These are phyloP conservation scores for Drosophila anomalata DNA, from an alignment of 2,888 invertebrate genomes.

Conservation along the genomic window DNA sequence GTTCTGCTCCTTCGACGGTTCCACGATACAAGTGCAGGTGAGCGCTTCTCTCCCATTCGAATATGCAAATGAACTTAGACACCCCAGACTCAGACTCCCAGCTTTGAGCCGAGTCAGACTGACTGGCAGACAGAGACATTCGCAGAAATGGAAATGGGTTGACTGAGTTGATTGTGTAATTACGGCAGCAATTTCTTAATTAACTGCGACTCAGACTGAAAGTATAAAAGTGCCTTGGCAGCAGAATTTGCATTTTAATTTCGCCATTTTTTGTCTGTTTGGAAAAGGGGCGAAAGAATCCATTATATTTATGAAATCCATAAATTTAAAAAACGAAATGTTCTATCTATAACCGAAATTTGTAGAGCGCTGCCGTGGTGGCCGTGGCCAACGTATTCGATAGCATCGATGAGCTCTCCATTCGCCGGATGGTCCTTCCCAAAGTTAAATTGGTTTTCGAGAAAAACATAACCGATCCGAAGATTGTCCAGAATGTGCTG, in stretches of 20 bases:
- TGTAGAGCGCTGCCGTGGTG: constrained; percentile 93
- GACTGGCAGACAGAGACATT: constrained; percentile 3
- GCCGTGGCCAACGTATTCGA: constrained; percentile 94
- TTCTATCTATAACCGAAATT: neutral
- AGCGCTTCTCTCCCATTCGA: constrained; percentile 50
- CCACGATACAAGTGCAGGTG: constrained; percentile 95
- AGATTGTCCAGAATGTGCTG: constrained; percentile 91
- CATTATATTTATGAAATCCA: constrained; percentile 11
- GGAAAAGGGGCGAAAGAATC: constrained; percentile 4
- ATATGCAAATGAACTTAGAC: constrained; percentile 63
- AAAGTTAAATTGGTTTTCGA: constrained; percentile 93
- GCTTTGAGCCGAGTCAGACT: neutral
- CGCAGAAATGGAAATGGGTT: constrained; percentile 47
- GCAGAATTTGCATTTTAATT: constrained; percentile 35
- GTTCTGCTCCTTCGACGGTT: constrained; percentile 93
- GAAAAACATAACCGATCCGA: constrained; percentile 91
- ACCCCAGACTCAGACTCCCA: neutral
- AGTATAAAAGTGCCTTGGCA: constrained; percentile 50
- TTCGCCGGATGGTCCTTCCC: constrained; percentile 91
- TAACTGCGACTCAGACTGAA: constrained; percentile 57
- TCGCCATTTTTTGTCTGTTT: constrained; percentile 17
- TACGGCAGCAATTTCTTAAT: constrained; percentile 74
- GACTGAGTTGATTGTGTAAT: constrained; percentile 71
- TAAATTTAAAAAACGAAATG: constrained; percentile 11
- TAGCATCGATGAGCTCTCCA: constrained; percentile 91